Evolutionary conservation across 1,140 invertebrate genomes (phyloP).

Genomic region (Aradophagus sp.): DNA sequence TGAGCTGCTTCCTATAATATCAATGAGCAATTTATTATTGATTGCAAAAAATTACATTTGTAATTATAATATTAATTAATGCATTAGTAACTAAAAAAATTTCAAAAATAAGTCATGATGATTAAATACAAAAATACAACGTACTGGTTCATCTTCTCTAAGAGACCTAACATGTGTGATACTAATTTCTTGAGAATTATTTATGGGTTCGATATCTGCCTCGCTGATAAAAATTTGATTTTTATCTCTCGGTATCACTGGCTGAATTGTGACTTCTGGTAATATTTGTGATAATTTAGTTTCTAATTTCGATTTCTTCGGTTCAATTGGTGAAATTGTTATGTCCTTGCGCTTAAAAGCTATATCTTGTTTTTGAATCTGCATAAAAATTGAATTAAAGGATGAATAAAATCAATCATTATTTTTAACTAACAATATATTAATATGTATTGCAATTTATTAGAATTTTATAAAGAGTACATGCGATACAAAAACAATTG

Average conservation of each 20-base stretch:
- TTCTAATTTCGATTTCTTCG: conserved; percentile 69
- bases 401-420: too few species aligned
- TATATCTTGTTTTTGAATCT: conserved; percentile 40
- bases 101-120: too few species aligned
- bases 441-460: too few species aligned
- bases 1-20: conserved; percentile 18
- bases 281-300: conserved; percentile 66
- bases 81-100: too few species aligned
- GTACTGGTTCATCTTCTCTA: not conserved
- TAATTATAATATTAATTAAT: too few species aligned
- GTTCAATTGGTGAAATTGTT: conserved; percentile 64
- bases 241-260: conserved; percentile 60
- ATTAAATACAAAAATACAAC: too few species aligned
- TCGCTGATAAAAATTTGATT: conserved; percentile 61
- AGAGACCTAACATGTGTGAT: conserved; percentile 64
- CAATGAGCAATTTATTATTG: too few species aligned
- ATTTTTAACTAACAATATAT: too few species aligned
- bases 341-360: conserved; percentile 67
- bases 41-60: too few species aligned
- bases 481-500: too few species aligned
- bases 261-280: conserved; percentile 71
- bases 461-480: too few species aligned
- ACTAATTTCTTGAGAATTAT: conserved; percentile 72
- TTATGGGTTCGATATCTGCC: conserved; percentile 55
- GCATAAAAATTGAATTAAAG: conserved; percentile 1